These are phyloP conservation scores for Simalia tracyae DNA, from an alignment of 2,797 vertebrate genomes.

Conservation along the genomic window DNA sequence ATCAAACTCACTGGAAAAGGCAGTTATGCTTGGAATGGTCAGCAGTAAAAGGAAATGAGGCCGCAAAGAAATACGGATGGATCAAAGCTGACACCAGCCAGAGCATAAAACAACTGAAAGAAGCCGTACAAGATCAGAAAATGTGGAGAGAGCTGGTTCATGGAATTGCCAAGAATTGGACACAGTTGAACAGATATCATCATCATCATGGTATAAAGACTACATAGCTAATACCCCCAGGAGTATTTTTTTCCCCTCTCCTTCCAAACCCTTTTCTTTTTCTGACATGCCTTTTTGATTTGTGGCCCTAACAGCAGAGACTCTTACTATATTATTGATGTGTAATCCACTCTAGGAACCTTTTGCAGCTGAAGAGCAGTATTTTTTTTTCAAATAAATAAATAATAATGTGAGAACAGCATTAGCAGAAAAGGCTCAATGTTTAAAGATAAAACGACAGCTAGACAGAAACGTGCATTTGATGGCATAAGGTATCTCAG, in stretches of 20 bases:
- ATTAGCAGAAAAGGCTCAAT: background rate
- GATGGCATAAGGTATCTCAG: background rate
- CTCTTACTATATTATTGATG: background rate
- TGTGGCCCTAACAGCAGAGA: background rate
- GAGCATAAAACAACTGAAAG: too few species aligned
- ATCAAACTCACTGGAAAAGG: too few species aligned
- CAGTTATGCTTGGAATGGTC: too few species aligned
- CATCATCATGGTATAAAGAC: background rate
- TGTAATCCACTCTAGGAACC: background rate
- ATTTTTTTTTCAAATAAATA: background rate
- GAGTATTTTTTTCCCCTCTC: background rate
- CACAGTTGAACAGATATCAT: too few species aligned
- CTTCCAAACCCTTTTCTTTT: background rate
- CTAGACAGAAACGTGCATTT: background rate
- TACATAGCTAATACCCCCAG: background rate
- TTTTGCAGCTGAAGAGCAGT: background rate
- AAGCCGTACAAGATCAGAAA: too few species aligned
- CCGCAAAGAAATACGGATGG: too few species aligned
- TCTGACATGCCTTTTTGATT: background rate
- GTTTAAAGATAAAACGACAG: background rate
- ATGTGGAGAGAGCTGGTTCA: too few species aligned
- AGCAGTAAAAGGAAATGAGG: too few species aligned
- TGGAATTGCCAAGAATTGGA: too few species aligned
- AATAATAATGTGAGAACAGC: background rate
- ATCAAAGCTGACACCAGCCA: too few species aligned